A percentile compares a stretch with the other conserved stretches of the same genome.
Conservation (phyloP, 2,888 invertebrate genomes). For the Apodemia mormo region DNA sequence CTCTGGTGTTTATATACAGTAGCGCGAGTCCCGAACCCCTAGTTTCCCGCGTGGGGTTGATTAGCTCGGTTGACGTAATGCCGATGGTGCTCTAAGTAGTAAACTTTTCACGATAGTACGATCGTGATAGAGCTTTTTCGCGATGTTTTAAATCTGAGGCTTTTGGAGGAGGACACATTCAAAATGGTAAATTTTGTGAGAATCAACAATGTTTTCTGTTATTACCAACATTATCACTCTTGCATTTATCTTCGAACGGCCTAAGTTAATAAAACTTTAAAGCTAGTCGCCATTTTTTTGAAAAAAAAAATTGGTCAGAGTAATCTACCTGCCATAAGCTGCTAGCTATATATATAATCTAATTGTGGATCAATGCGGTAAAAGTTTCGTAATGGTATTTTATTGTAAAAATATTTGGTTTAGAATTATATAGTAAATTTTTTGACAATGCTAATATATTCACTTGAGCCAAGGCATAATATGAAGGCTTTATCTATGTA, state of each 20-base stretch:
- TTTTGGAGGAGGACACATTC: slow-evolving; percentile 5
- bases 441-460: too few species aligned
- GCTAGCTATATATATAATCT: too few species aligned
- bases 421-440: too few species aligned
- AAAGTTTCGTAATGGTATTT: too few species aligned
- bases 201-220: neutral
- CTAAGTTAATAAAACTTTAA: neutral
- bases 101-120: slow-evolving; percentile 40
- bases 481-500: too few species aligned
- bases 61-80: slow-evolving; percentile 37
- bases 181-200: neutral
- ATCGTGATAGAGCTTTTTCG: slow-evolving; percentile 16
- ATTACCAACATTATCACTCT: neutral
- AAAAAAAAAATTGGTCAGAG: too few species aligned
- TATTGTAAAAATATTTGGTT: too few species aligned
- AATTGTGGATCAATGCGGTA: too few species aligned
- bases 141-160: slow-evolving; percentile 26
- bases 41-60: slow-evolving; percentile 59
- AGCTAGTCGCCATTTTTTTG: too few species aligned
- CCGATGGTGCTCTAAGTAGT: slow-evolving; percentile 14
- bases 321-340: too few species aligned
- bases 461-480: too few species aligned
- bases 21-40: slow-evolving; percentile 49
- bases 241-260: neutral
- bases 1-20: slow-evolving; percentile 56